Conservation (phyloP, 2,113 vertebrate genomes). For the Ageneiosus marmoratus region DNA sequence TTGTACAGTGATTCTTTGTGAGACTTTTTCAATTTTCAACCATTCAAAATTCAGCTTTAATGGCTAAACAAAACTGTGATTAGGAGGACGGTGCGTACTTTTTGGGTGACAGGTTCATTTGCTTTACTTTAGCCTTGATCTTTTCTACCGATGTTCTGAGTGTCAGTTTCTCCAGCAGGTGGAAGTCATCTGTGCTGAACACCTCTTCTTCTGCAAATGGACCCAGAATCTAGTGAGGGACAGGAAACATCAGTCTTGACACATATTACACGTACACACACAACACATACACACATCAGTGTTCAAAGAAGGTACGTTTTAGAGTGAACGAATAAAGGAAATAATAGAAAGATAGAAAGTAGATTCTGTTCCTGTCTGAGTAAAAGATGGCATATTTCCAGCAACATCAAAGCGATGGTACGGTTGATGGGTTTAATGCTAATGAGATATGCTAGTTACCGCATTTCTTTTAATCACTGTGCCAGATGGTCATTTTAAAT, state of each 20-base stretch:
- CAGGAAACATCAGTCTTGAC: neutral
- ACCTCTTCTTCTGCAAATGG: slow-evolving; percentile 78
- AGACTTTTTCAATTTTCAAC: neutral
- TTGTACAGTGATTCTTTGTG: neutral
- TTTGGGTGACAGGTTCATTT: slow-evolving; percentile 75
- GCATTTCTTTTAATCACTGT: neutral
- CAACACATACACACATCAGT: neutral
- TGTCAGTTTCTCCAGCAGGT: slow-evolving; percentile 87
- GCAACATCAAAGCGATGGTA: neutral
- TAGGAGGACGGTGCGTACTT: slow-evolving; percentile 65
- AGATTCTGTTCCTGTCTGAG: neutral
- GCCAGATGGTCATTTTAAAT: neutral
- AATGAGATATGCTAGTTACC: slow-evolving; percentile 2
- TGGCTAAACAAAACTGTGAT: neutral
- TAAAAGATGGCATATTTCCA: neutral
- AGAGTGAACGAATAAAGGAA: neutral
- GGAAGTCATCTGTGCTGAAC: slow-evolving; percentile 86
- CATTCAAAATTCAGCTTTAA: neutral
- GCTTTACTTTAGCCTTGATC: slow-evolving; percentile 84
- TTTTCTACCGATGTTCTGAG: slow-evolving; percentile 80
- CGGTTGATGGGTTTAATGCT: neutral
- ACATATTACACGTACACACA: neutral
- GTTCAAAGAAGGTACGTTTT: neutral
- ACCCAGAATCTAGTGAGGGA: slow-evolving; percentile 78
- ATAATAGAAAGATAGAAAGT: neutral